Evolutionary conservation across 1,140 invertebrate genomes (phyloP), one percentile per base, ranked within the genome.

Genomic region (Caenorhabditis elegans): DNA sequence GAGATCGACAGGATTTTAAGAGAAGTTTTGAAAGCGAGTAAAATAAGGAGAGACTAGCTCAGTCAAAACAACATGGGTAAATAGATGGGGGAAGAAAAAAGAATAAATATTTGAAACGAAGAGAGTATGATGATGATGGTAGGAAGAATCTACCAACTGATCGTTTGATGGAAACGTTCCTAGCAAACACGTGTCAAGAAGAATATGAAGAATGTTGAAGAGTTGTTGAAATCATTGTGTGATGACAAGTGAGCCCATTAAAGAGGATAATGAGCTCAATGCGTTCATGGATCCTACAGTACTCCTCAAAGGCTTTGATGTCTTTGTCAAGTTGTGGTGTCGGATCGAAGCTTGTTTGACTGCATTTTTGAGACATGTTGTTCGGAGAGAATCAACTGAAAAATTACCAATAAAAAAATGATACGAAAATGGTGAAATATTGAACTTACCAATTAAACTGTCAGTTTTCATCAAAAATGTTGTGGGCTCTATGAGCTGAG

Each of bases 51-150:
- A 70, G 60, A 36, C 19, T 24, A 43, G 60, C 34, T 39, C 31
- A 70, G 60, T 70, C 60, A 70, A 70, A 70, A 70, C 60, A 70
- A 70, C 34, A 39, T 70, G 60, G 60, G n/a, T 70, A 70, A 22
- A 53, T 53, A 13, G 39, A 15, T 15, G 39, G 39, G 15, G 39
- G 39, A 43, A 15, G 60, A 70, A 39, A 70, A 39, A 22, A 13
- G 60, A 70, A 70, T 70, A 70, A 70, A 70, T 70, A 70, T 39
- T 19, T 34, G 60, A 70, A 70, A 60, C 34, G 60, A 70, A 70
- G 34, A n/a, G 60, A 26, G 17, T 70, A 70, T 60, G 2, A 34
- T 10, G 34, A 39, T 70, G 60, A 70, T 26, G 60, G 60, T 70
- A 70, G 60, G 60, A 70, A 70, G 34, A 70, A 70, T 70, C 60